Conservation (phyloP, 1,140 invertebrate genomes). For the Bombus superbus region DNA sequence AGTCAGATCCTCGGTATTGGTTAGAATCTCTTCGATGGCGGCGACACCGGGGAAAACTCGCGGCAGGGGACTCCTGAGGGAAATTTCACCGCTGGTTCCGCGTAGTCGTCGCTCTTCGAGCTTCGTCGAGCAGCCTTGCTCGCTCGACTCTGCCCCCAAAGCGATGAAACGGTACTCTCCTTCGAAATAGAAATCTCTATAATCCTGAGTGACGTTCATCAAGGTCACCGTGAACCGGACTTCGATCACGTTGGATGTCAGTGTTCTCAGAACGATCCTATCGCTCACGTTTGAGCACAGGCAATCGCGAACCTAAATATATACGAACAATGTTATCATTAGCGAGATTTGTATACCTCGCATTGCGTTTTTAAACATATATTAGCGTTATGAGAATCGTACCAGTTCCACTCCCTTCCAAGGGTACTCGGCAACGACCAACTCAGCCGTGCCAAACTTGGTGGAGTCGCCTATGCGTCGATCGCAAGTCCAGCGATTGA, state of each 20-base stretch:
- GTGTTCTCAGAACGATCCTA: constrained; percentile 84
- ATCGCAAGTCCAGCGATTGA: constrained; percentile 87
- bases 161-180: constrained; percentile 89
- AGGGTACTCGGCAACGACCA: constrained; percentile 89
- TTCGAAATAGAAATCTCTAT: constrained; percentile 91
- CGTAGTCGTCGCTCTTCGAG: constrained; percentile 86
- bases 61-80: constrained; percentile 81
- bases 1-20: constrained; percentile 77
- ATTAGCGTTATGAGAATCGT: neutral
- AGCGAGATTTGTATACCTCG: fast-evolving
- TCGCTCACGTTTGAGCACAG: constrained; percentile 88
- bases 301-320: constrained; percentile 84
- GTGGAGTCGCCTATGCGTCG: constrained; percentile 67
- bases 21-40: constrained; percentile 77
- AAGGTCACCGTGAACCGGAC: constrained; percentile 89
- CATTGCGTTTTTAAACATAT: too few species aligned
- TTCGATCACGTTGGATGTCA: constrained; percentile 87
- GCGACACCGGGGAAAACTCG: constrained; percentile 71
- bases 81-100: constrained; percentile 89
- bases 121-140: constrained; percentile 84
- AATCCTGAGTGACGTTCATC: constrained; percentile 93
- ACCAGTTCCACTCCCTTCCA: constrained; percentile 88
- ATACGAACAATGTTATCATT: neutral
- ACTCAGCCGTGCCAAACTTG: constrained; percentile 84
- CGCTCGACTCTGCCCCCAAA: constrained; percentile 71